A percentile compares a stretch with the other conserved stretches of the same genome.
Evolutionary conservation across 2,888 invertebrate genomes (phyloP).

Genomic region (Caenorhabditis panamensis): DNA sequence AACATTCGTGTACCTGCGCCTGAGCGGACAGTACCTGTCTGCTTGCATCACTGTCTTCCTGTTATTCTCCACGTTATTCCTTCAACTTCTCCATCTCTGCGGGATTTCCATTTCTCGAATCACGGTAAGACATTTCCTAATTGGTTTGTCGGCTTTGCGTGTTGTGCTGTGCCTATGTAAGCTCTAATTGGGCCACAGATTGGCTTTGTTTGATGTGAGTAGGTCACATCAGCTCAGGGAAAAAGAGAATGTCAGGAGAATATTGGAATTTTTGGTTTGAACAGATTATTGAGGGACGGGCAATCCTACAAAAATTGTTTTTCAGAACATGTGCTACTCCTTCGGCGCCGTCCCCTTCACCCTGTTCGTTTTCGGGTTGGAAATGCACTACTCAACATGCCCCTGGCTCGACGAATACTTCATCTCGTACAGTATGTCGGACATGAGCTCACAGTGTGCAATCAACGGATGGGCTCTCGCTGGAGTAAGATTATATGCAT

Average conservation of each 20-base stretch:
- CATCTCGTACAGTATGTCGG: constrained; percentile 58
- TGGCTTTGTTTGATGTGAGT: constrained; percentile 54
- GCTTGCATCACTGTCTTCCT: constrained; percentile 71
- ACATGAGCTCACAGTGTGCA: constrained; percentile 77
- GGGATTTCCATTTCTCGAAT: constrained; percentile 71
- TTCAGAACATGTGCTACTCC: constrained; percentile 77
- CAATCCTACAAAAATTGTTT: not conserved
- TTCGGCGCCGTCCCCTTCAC: constrained; percentile 78
- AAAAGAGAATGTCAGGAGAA: no score
- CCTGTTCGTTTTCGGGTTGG: constrained; percentile 78
- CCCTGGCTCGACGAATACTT: constrained; percentile 79
- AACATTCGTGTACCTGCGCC: constrained; percentile 74
- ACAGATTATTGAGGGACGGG: no score
- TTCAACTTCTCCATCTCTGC: constrained; percentile 75
- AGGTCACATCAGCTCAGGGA: constrained; percentile 11
- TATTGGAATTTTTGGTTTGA: no score
- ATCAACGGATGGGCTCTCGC: constrained; percentile 80
- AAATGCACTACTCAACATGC: constrained; percentile 80
- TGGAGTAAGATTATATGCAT: constrained; percentile 69
- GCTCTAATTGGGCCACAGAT: constrained; percentile 47
- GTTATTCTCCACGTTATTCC: constrained; percentile 70
- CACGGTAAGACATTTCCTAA: constrained; percentile 66
- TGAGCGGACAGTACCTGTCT: constrained; percentile 75
- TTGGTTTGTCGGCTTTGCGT: constrained; percentile 29
- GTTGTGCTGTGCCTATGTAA: not conserved